These are phyloP conservation scores for Morphnarchus princeps DNA, from an alignment of 2,113 vertebrate species.

Conservation along the genomic window DNA sequence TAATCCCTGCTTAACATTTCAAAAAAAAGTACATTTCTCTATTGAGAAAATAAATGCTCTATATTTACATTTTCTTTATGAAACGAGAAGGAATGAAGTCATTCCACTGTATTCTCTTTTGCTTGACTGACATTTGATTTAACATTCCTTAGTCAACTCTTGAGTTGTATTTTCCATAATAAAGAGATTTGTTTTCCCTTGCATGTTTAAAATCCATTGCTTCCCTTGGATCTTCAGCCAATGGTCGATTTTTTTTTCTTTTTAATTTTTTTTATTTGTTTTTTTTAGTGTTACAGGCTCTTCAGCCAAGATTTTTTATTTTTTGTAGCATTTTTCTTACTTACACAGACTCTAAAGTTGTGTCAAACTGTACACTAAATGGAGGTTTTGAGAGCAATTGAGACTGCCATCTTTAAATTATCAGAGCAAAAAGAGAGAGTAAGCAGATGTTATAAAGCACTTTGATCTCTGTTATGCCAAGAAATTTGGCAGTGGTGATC, in stretches of 20 bases:
- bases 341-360: neutral
- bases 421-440: neutral
- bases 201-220: neutral
- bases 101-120: constrained; percentile 47
- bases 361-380: neutral
- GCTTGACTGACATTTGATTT: constrained; percentile 64
- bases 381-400: neutral
- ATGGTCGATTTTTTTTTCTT: neutral
- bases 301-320: neutral
- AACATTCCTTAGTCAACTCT: constrained; percentile 14
- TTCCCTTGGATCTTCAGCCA: neutral
- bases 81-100: constrained; percentile 28
- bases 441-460: neutral
- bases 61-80: constrained; percentile 53
- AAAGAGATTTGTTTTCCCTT: constrained; percentile 28
- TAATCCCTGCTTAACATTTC: constrained; percentile 63
- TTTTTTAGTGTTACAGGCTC: neutral
- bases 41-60: constrained; percentile 50
- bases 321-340: neutral
- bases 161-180: constrained; percentile 6
- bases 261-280: neutral
- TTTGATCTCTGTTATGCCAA: neutral
- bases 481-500: neutral
- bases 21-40: constrained; percentile 52
- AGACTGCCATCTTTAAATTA: neutral